These are phyloP conservation scores for Chunga burmeisteri DNA, from an alignment of 2,113 vertebrate genomes.

Conservation along the genomic window DNA sequence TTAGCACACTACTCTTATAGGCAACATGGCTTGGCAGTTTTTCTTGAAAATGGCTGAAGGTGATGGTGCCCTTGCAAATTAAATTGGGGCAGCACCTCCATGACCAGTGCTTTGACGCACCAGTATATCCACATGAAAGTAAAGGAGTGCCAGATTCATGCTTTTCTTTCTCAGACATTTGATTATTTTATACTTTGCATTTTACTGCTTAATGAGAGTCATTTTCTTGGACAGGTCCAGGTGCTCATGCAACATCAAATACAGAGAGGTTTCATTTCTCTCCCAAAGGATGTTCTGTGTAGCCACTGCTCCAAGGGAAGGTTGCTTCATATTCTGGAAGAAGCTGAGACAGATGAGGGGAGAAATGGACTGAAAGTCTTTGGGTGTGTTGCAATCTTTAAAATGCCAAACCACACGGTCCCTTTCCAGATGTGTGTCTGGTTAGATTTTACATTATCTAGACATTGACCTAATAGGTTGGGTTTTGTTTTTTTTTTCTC, in stretches of 20 bases:
- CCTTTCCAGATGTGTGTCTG: background rate
- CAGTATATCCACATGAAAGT: background rate
- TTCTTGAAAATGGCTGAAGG: background rate
- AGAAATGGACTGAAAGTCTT: background rate
- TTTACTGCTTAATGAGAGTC: background rate
- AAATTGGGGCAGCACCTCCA: background rate
- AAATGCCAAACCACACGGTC: background rate
- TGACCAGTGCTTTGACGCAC: background rate
- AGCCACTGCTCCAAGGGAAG: background rate
- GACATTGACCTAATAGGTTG: background rate
- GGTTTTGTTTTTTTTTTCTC: background rate
- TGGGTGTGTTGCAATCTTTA: background rate
- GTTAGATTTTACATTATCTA: background rate
- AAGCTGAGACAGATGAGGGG: background rate
- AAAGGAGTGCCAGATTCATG: background rate
- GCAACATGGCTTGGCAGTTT: background rate
- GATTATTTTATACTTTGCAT: background rate
- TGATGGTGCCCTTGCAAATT: background rate
- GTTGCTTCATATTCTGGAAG: background rate
- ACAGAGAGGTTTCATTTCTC: background rate
- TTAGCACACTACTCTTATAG: background rate
- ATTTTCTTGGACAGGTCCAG: background rate
- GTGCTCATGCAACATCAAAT: background rate
- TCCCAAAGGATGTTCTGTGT: background rate
- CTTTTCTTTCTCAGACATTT: background rate